Evolutionary conservation across 1,140 invertebrate genomes (phyloP).

Genomic region (Drosophila orena): DNA sequence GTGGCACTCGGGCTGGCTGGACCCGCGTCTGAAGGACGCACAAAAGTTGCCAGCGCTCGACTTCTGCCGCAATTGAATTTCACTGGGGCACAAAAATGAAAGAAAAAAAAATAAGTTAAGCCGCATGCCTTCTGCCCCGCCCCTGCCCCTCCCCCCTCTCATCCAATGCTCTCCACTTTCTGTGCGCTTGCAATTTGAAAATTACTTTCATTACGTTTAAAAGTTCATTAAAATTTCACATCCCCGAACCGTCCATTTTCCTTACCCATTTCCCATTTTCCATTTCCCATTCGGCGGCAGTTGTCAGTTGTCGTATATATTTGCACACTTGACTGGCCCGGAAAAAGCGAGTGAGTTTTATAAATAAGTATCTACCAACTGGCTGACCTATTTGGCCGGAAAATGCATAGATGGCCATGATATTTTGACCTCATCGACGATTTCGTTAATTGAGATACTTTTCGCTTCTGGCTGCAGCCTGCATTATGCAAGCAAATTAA

Average conservation of each 20-base stretch:
- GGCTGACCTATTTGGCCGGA: slow-evolving; percentile 51
- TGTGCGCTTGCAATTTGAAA: slow-evolving; percentile 56
- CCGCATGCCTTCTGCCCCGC: slow-evolving; percentile 35
- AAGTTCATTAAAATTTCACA: slow-evolving; percentile 73
- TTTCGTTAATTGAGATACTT: slow-evolving; percentile 66
- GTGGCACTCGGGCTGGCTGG: neutral
- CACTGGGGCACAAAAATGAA: slow-evolving; percentile 30
- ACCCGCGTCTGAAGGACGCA: slow-evolving; percentile 61
- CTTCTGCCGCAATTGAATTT: slow-evolving; percentile 78
- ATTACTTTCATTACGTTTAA: slow-evolving; percentile 77
- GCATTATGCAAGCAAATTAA: slow-evolving; percentile 58
- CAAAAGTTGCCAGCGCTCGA: slow-evolving; percentile 64
- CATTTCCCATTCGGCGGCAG: slow-evolving; percentile 1
- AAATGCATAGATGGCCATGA: slow-evolving; percentile 12
- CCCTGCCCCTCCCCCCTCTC: neutral
- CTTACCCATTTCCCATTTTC: slow-evolving; percentile 11
- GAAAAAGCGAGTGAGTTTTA: slow-evolving; percentile 10
- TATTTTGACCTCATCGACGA: slow-evolving; percentile 14
- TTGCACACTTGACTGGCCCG: slow-evolving; percentile 35
- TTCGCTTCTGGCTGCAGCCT: slow-evolving; percentile 24
- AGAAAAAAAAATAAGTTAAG: slow-evolving; percentile 47
- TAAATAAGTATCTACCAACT: slow-evolving; percentile 24
- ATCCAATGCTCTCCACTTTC: neutral
- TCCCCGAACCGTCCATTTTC: slow-evolving; percentile 20
- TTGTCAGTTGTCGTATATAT: slow-evolving; percentile 27